These are phyloP conservation scores for Anoplopoma fimbria DNA, from an alignment of 2,113 vertebrate species.

Conservation along the genomic window DNA sequence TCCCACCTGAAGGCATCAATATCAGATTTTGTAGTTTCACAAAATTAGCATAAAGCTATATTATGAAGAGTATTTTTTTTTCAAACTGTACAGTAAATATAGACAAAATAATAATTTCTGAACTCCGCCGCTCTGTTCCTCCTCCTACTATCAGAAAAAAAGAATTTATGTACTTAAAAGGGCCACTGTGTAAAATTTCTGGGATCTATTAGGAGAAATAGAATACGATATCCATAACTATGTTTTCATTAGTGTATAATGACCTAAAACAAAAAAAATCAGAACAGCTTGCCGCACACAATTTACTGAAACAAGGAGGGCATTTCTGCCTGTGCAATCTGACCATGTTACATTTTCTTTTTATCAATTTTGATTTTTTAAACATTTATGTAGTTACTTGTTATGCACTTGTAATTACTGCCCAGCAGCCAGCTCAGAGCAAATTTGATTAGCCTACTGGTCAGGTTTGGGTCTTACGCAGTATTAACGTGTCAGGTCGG, in stretches of 20 bases:
- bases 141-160: not conserved
- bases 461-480: not conserved
- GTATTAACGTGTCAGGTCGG: not conserved
- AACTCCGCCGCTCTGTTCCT: not conserved
- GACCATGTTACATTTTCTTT: not conserved
- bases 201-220: not conserved
- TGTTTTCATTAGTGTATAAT: not conserved
- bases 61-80: not conserved
- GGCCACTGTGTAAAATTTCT: not conserved
- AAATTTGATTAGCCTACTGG: not conserved
- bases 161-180: not conserved
- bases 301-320: not conserved
- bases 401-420: not conserved
- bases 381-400: not conserved
- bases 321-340: constrained; percentile 15
- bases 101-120: not conserved
- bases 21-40: not conserved
- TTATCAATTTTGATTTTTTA: not conserved
- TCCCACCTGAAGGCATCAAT: not conserved
- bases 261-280: not conserved
- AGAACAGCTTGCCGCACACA: not conserved
- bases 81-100: not conserved
- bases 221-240: not conserved
- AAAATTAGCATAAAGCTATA: not conserved
- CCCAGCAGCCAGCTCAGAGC: not conserved